Conservation (phyloP, 2,113 vertebrate genomes). For the Petromus typicus region DNA sequence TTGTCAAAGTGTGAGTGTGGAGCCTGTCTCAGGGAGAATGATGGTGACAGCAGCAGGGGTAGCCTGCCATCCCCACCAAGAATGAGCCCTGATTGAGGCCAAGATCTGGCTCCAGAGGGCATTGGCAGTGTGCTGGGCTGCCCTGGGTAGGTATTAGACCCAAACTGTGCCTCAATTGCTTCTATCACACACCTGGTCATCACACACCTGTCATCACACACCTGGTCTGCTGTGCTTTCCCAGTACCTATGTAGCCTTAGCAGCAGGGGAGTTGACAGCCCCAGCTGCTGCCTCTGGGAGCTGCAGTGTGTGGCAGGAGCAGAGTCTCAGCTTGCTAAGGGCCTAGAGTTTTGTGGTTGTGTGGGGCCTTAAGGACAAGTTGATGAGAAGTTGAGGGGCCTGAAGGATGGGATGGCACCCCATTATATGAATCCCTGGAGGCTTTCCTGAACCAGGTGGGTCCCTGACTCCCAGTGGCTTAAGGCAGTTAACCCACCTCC, state of each 20-base stretch:
- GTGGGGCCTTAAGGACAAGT: neutral
- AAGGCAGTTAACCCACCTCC: neutral
- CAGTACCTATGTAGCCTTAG: too few relatives aligned
- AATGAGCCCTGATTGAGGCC: neutral
- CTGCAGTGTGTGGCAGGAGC: neutral
- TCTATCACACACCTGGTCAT: neutral
- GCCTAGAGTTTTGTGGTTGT: fast-evolving
- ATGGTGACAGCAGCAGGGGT: too few relatives aligned
- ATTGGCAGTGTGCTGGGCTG: neutral
- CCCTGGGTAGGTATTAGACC: fast-evolving
- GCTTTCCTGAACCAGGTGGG: neutral
- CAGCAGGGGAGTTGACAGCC: neutral
- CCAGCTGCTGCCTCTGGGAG: neutral
- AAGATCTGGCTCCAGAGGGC: neutral
- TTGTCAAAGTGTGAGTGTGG: neutral
- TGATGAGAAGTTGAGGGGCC: neutral
- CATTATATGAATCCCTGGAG: neutral
- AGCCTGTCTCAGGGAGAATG: neutral
- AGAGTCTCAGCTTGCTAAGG: neutral
- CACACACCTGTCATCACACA: neutral
- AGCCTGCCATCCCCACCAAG: neutral
- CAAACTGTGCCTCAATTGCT: fast-evolving
- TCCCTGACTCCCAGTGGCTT: neutral
- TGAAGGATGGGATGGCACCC: too few relatives aligned
- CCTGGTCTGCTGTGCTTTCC: too few relatives aligned